Base-by-base conservation (phyloP, 2,113 vertebrate genomes). In the Bambusicola thoracicus region DNA sequence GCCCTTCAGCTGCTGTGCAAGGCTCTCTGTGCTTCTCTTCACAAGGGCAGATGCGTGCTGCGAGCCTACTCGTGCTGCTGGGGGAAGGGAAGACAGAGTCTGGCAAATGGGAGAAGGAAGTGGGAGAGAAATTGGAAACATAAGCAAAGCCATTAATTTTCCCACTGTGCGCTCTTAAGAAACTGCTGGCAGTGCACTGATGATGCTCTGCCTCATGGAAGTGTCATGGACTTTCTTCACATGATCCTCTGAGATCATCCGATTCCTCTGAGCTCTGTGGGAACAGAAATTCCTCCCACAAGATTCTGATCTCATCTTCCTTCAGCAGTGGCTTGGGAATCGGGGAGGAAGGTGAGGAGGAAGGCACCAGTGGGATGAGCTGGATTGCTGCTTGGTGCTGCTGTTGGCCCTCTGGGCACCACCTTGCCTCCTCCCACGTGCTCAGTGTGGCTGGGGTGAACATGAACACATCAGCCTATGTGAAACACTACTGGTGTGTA, bases 221-320 rank as follows among this genome's bases (percentile, higher is more conserved):
- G 97, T 95, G 96, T 97, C 94, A 85, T 81, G 96, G 97, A 67
- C 95, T 95, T 77, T 87, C 94, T 96, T 96, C 92, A 93, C 82
- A 92, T 53, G 93, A 92, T 96, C 94, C 91, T 97, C 94, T 97
- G 96, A 98, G 96, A 85, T 97, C 96, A 97, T 96, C 94, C 66
- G 17, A 73, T 97, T 96, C 93, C 96, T 95, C 95, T 94, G 95
- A 89, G 90, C 85, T 95, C 94, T 96, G 93, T 97, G 97, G 96
- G 96, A 97, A 97, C 94, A 77, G 83, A 84, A 90, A 94, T 93
- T 95, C 97, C 82, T 62, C 49, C 1, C 44, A 72, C 1, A 74
- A 87, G 84, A 85, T 92, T 65, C 95, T 90, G 89, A 92, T 93
- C 89, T 96, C 93, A 68, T 95, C 70, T 84, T 88, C 95, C 84